phyloP scores from a whole-genome alignment of 1,140 invertebrate species.

The Eciton burchellii region DNA sequence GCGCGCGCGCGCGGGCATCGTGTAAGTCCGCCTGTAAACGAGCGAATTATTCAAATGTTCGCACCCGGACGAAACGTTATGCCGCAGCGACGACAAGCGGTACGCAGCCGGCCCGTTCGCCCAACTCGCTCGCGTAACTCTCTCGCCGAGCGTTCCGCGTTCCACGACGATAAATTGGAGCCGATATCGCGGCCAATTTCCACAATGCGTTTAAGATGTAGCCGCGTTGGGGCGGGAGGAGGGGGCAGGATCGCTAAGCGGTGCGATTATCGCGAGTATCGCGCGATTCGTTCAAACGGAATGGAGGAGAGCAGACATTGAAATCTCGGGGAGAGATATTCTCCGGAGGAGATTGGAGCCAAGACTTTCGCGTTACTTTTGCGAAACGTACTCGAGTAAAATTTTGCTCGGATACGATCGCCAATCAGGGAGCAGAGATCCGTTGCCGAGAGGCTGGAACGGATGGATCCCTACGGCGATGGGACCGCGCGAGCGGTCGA shows the following conservation, averaged over 20 bases:
- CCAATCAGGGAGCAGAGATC: slow-evolving; percentile 1
- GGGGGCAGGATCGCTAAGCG: no score
- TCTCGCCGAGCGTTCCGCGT: slow-evolving; percentile 61
- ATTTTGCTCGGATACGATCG: not conserved
- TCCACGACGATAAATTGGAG: slow-evolving; percentile 79
- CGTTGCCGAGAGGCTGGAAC: no score
- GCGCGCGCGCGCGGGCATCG: slow-evolving; percentile 68
- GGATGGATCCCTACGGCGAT: slow-evolving; percentile 16
- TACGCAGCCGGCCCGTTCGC: slow-evolving; percentile 52
- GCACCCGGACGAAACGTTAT: slow-evolving; percentile 66
- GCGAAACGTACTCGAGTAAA: no score
- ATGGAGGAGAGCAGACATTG: no score
- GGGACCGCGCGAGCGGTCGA: not conserved
- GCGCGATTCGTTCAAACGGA: no score
- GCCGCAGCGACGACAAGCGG: slow-evolving; percentile 71
- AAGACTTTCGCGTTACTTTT: no score
- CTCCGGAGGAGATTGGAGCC: no score
- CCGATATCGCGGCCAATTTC: slow-evolving; percentile 82
- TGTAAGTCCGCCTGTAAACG: slow-evolving; percentile 81
- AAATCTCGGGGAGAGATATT: no score
- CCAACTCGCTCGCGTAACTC: slow-evolving; percentile 72
- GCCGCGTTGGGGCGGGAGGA: slow-evolving; percentile 51
- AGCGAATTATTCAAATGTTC: slow-evolving; percentile 82
- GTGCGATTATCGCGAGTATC: not conserved
- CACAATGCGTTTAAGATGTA: slow-evolving; percentile 80